Conservation (phyloP, 2,888 invertebrate species). For the Ochlodes sylvanus region DNA sequence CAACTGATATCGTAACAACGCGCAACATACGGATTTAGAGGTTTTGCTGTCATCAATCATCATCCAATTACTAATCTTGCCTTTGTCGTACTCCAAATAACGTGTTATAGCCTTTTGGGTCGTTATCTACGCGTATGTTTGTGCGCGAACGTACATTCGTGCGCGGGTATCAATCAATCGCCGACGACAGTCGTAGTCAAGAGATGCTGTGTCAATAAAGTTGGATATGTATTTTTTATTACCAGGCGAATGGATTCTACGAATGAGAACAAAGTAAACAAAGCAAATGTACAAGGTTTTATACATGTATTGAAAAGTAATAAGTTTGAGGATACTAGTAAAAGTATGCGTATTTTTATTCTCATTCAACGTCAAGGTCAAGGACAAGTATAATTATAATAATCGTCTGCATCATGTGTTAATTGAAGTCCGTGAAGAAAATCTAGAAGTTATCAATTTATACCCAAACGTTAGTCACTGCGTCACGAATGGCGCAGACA, state of each 20-base stretch:
- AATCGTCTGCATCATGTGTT: too few species aligned
- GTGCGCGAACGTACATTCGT: conserved; percentile 57
- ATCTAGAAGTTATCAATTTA: too few species aligned
- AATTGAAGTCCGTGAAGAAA: too few species aligned
- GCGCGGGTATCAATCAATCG: conserved; percentile 68
- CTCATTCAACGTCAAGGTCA: too few species aligned
- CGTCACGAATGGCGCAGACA: too few species aligned
- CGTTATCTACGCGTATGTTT: background rate
- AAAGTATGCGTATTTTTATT: background rate
- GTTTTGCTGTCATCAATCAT: conserved; percentile 2
- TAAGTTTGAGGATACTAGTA: background rate
- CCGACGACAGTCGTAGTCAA: conserved; percentile 61
- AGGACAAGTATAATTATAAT: too few species aligned
- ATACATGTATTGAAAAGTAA: conserved; percentile 3
- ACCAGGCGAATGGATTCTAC: background rate
- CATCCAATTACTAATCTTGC: background rate
- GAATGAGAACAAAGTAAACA: conserved; percentile 19
- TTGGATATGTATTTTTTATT: conserved; percentile 43
- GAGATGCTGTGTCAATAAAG: conserved; percentile 55
- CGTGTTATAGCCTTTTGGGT: conserved; percentile 48
- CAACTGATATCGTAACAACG: background rate
- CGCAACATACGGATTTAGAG: background rate
- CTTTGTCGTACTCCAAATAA: conserved; percentile 1
- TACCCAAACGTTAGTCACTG: too few species aligned
- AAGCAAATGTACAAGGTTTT: background rate